Base-by-base conservation (phyloP, 2,888 invertebrate genomes). In the Acholoe squamosa region DNA sequence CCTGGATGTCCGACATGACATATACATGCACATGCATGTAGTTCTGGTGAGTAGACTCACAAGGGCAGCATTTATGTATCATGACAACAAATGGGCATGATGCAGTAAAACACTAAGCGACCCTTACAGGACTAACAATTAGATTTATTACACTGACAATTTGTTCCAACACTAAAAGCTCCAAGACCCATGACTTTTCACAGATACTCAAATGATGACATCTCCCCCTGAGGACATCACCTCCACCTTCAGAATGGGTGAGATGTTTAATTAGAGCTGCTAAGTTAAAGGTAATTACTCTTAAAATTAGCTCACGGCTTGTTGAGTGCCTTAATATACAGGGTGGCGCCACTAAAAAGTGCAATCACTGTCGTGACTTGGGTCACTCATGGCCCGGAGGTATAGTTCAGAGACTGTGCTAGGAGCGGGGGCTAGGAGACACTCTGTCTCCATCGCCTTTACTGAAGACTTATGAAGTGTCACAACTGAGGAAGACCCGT, bases 281-380 rank as follows among this genome's bases (percentile, higher is more conserved):
- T 56, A 86, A 86, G 54, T 86, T 56, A 5, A 52, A 31, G 86
- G 22, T 86, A 86, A 86, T 86, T 54, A 56, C 86, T n/a, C 56
- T n/a, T 16, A 22, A 19, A 52, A 86, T 54, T 14, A 86, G 19
- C 25, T n/a, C 54, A 86, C 56, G 86, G 25, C 86, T 54, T 54
- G 86, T 51, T 86, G 56, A 28, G 52, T 54, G 28, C 10, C 52
- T 56, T 86, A 86, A 86, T 54, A 5, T 16, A 0, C 54, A 12
- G 14, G 54, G 31, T 86, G 86, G 54, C 56, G 86, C 86, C 56
- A 56, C 28, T 52, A 86, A 86, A 86, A 86, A 86, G 86, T 86
- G 28, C 86, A 86, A 86, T 56, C 52, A 86, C 25, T 54, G 80
- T 80, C 80, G 33, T 33, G 33, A 22, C 5, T 3, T 28, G 71